phyloP scores from a whole-genome alignment of 2,113 vertebrate species.

The Thalassoma bifasciatum region DNA sequence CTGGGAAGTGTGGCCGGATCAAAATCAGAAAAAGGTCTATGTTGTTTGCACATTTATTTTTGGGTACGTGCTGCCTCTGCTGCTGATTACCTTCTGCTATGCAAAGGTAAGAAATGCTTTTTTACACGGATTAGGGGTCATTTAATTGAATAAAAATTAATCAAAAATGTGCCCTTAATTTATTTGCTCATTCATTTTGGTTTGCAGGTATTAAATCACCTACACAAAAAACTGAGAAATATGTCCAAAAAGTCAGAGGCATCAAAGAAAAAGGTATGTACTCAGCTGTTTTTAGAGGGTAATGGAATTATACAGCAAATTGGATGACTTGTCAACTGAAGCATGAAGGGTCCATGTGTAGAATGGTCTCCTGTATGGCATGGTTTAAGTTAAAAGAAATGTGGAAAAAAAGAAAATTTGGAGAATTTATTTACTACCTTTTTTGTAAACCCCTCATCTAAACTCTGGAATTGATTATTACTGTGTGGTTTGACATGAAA shows the following conservation, averaged over 20 bases:
- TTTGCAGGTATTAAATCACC: conserved; percentile 94
- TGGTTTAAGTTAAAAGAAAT: no score
- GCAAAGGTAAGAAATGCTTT: conserved; percentile 88
- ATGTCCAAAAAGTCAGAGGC: conserved; percentile 98
- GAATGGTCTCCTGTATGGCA: no score
- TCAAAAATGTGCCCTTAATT: no score
- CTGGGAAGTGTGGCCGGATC: conserved; percentile 93
- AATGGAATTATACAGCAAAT: no score
- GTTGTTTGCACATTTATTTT: conserved; percentile 94
- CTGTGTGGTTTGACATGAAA: no score
- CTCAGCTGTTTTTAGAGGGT: neutral
- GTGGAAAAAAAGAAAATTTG: no score
- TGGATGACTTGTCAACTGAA: no score
- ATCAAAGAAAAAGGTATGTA: conserved; percentile 96
- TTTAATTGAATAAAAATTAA: neutral
- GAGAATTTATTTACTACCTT: no score
- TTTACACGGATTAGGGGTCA: neutral
- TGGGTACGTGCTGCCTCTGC: conserved; percentile 92
- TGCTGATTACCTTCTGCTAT: conserved; percentile 97
- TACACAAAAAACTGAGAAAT: conserved; percentile 96
- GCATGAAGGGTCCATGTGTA: no score
- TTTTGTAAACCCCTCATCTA: neutral
- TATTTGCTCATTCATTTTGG: conserved; percentile 6
- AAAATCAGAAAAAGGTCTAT: conserved; percentile 89
- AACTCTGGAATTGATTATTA: neutral